phyloP scores from a whole-genome alignment of 2,113 vertebrate genomes.

The Lagenorhynchus albirostris region DNA sequence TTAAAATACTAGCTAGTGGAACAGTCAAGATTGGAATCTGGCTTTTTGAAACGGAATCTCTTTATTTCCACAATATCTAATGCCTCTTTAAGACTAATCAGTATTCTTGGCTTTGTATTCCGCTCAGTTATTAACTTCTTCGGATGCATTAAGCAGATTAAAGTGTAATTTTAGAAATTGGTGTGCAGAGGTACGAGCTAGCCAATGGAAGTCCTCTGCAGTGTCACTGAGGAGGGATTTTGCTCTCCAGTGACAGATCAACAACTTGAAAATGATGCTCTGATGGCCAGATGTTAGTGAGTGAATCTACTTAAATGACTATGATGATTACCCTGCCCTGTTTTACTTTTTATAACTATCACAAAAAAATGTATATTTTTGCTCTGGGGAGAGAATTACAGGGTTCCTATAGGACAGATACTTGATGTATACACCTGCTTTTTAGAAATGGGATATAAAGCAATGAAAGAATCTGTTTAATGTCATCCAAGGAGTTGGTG shows the following conservation, averaged over 20 bases:
- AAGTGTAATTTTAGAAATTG: background rate
- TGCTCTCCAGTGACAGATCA: background rate
- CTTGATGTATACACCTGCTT: background rate
- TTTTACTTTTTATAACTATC: background rate
- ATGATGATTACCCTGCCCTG: background rate
- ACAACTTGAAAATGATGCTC: background rate
- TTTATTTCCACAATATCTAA: background rate
- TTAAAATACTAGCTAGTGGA: background rate
- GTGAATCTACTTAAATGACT: background rate
- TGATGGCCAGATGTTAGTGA: background rate
- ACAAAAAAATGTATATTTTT: background rate
- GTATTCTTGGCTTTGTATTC: slow-evolving; percentile 18
- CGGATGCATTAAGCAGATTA: background rate
- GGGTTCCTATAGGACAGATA: background rate
- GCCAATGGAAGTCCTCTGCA: background rate
- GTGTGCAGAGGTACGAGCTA: background rate
- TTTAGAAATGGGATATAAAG: background rate
- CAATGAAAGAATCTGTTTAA: background rate
- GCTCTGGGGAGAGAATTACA: background rate
- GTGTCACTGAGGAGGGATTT: background rate
- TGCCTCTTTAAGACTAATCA: background rate
- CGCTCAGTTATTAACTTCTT: background rate
- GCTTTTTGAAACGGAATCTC: background rate
- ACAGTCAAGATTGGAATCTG: background rate
- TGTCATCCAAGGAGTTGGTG: background rate